Percentiles rank a stretch among this genome's conserved stretches.
Conservation (phyloP, 2,888 invertebrate species). For the Hydropsyche betteni region DNA sequence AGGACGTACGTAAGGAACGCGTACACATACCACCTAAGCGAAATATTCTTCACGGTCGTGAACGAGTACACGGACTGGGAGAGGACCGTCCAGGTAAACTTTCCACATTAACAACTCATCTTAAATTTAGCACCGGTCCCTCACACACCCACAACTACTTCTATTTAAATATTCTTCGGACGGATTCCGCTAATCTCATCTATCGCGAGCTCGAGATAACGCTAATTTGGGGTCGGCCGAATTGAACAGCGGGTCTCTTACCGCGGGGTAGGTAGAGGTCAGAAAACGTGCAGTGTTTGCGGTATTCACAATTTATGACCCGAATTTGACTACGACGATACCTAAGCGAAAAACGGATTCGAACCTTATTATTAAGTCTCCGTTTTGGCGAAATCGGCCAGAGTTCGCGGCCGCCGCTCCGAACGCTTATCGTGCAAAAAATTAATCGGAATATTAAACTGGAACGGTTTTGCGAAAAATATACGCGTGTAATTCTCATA, state of each 20-base stretch:
- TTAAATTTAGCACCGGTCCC: background rate
- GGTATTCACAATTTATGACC: constrained; percentile 36
- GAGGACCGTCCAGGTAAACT: constrained; percentile 74
- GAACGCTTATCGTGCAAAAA: constrained; percentile 35
- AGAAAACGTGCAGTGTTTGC: constrained; percentile 37
- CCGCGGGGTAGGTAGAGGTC: background rate
- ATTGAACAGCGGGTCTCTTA: background rate
- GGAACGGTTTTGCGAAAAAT: background rate
- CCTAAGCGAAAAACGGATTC: constrained; percentile 19
- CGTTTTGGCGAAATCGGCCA: constrained; percentile 7
- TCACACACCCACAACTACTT: background rate
- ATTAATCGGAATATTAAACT: constrained; percentile 33
- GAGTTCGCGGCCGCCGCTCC: no score
- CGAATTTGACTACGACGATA: constrained; percentile 1
- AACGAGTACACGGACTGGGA: constrained; percentile 99
- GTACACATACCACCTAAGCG: constrained; percentile 95
- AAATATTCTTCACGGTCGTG: constrained; percentile 95
- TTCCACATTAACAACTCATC: constrained; percentile 9
- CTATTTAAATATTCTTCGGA: constrained; percentile 6
- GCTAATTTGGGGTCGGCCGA: background rate
- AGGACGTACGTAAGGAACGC: constrained; percentile 94
- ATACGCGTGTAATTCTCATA: constrained; percentile 14
- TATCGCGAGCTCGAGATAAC: background rate
- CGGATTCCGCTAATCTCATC: constrained; percentile 19
- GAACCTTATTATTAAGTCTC: constrained; percentile 36